Percentiles rank a stretch among this genome's conserved stretches.
Evolutionary conservation across 2,113 vertebrate species (phyloP).

Genomic region (Pavo muticus): DNA sequence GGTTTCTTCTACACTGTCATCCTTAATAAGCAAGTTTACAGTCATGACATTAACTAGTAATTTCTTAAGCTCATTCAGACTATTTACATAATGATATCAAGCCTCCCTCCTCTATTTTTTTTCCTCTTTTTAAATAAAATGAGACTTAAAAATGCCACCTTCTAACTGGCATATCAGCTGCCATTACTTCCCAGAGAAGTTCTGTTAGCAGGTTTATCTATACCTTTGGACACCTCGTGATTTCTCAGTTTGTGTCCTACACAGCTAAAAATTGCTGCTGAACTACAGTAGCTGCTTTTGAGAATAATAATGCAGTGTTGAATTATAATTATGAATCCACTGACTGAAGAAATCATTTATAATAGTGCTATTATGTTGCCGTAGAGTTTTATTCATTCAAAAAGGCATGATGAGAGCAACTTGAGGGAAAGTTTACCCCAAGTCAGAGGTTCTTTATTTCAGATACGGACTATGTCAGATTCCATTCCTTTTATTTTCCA

Average conservation of each 20-base stretch:
- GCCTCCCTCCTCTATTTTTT: background rate
- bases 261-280: background rate
- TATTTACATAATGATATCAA: conserved; percentile 46
- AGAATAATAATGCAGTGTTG: conserved; percentile 27
- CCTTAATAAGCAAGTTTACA: conserved; percentile 61
- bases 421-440: conserved; percentile 52
- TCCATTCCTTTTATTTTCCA: conserved; percentile 50
- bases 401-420: conserved; percentile 53
- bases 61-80: conserved; percentile 25
- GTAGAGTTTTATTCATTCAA: conserved; percentile 24
- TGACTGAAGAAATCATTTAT: conserved; percentile 14
- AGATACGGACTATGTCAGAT: conserved; percentile 58
- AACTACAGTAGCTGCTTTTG: conserved; percentile 16
- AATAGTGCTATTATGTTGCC: background rate
- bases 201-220: background rate
- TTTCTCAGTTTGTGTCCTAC: background rate
- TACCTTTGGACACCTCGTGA: background rate
- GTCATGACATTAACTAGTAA: conserved; percentile 48
- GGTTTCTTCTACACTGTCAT: conserved; percentile 7
- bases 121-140: background rate
- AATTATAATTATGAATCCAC: background rate
- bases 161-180: conserved; percentile 45
- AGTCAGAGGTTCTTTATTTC: conserved; percentile 58
- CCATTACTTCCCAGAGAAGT: conserved; percentile 8
- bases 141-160: conserved; percentile 47